These are phyloP conservation scores for Druon quercuslanigerum DNA, from an alignment of 1,140 invertebrate genomes.

Conservation along the genomic window DNA sequence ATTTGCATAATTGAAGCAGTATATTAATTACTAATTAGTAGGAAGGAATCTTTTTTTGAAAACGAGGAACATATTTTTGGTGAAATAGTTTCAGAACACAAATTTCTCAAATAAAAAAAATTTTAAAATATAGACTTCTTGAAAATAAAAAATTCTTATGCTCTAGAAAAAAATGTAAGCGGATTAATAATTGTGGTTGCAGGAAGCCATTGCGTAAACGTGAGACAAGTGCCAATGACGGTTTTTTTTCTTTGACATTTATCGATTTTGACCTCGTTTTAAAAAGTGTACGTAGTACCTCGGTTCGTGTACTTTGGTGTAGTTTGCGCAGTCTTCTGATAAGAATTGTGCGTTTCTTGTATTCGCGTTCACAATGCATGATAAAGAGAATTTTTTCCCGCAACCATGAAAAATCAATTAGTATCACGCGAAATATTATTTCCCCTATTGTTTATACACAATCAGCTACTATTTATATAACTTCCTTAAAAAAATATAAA, in stretches of 20 bases:
- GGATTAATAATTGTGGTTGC: slow-evolving; percentile 13
- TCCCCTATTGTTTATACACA: too few relatives aligned
- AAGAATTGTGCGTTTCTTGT: neutral
- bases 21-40: too few relatives aligned
- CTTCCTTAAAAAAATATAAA: neutral
- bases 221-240: neutral
- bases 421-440: neutral
- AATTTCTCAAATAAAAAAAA: neutral
- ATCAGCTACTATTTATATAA: too few relatives aligned
- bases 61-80: too few relatives aligned
- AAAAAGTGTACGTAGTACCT: neutral
- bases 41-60: too few relatives aligned
- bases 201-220: neutral
- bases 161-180: neutral
- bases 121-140: neutral
- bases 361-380: neutral
- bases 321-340: slow-evolving; percentile 11
- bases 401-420: neutral
- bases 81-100: too few relatives aligned
- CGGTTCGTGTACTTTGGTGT: neutral
- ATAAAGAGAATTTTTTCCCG: slow-evolving; percentile 7
- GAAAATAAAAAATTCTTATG: neutral
- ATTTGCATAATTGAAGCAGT: too few relatives aligned
- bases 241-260: slow-evolving; percentile 18
- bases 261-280: slow-evolving; percentile 25